Evolutionary conservation across 2,797 vertebrate genomes (phyloP).

Genomic region (Crenichthys baileyi): DNA sequence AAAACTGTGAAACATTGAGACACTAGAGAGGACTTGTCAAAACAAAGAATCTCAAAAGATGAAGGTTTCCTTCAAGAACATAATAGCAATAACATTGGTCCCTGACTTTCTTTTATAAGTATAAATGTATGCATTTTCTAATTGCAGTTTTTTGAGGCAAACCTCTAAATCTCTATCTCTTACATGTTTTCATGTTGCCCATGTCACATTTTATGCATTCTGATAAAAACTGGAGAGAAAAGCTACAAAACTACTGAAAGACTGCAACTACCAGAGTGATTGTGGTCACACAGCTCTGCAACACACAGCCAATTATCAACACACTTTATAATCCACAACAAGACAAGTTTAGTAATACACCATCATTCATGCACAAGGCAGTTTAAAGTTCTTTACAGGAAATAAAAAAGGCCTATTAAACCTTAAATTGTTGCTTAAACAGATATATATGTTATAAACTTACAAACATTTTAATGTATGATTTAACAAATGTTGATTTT

Average conservation of each 20-base stretch:
- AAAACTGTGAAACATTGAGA: slow-evolving; percentile 45
- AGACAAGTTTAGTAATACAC: too few relatives aligned
- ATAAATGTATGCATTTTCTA: slow-evolving; percentile 17
- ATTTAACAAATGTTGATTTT: too few relatives aligned
- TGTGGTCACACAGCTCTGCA: slow-evolving; percentile 12
- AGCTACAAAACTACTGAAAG: slow-evolving; percentile 32
- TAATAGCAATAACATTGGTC: slow-evolving; percentile 36
- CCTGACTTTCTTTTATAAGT: background rate
- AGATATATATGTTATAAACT: too few relatives aligned
- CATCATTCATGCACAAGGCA: too few relatives aligned
- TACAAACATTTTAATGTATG: too few relatives aligned
- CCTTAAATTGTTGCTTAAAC: too few relatives aligned
- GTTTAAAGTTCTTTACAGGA: too few relatives aligned
- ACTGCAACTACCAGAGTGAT: slow-evolving; percentile 21
- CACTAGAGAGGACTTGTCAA: background rate
- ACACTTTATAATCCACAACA: too few relatives aligned
- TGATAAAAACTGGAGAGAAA: slow-evolving; percentile 14
- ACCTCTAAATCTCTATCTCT: background rate
- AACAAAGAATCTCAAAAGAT: slow-evolving; percentile 36
- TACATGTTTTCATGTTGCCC: too few relatives aligned
- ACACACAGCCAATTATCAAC: too few relatives aligned
- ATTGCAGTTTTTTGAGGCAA: slow-evolving; percentile 7
- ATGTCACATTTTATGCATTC: slow-evolving; percentile 51
- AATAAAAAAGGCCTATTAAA: too few relatives aligned
- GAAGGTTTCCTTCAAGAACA: slow-evolving; percentile 35